A percentile compares a stretch with the other conserved stretches of the same genome.
Evolutionary conservation across 2,797 vertebrate species (phyloP).

Genomic region (Onychomys leucogaster): DNA sequence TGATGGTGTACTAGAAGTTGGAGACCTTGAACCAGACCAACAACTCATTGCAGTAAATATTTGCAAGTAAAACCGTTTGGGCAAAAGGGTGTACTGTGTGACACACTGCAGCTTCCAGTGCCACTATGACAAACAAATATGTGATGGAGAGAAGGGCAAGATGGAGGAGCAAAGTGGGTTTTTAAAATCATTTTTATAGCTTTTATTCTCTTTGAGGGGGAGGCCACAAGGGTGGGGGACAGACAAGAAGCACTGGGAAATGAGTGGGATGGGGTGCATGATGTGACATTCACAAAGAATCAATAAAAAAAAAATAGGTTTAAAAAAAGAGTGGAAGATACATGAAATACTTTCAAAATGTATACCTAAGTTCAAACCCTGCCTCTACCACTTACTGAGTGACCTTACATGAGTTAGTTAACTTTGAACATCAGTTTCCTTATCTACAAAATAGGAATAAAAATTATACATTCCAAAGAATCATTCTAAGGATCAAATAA

Average conservation of each 20-base stretch:
- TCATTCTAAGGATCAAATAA: not conserved
- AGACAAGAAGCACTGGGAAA: not conserved
- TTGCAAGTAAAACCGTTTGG: not conserved
- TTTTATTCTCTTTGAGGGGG: not conserved
- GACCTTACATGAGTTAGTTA: not conserved
- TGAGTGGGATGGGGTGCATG: not conserved
- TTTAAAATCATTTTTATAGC: not conserved
- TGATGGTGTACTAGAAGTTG: not conserved
- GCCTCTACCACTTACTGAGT: slow-evolving; percentile 20
- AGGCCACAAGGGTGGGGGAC: not conserved
- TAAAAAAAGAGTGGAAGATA: not conserved
- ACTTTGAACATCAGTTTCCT: slow-evolving; percentile 36
- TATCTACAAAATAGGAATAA: slow-evolving; percentile 22
- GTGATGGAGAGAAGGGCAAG: not conserved
- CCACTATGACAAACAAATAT: not conserved
- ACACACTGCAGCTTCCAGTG: not conserved
- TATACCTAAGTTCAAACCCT: slow-evolving; percentile 6
- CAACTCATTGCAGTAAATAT: not conserved
- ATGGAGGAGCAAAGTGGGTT: not conserved
- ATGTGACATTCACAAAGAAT: not conserved
- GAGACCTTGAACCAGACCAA: not conserved
- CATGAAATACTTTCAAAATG: not conserved
- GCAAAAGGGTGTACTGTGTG: not conserved
- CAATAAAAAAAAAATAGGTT: not conserved
- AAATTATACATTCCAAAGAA: slow-evolving; percentile 37